Conservation (phyloP, 2,113 vertebrate species). For the Apodemus speciosus region DNA sequence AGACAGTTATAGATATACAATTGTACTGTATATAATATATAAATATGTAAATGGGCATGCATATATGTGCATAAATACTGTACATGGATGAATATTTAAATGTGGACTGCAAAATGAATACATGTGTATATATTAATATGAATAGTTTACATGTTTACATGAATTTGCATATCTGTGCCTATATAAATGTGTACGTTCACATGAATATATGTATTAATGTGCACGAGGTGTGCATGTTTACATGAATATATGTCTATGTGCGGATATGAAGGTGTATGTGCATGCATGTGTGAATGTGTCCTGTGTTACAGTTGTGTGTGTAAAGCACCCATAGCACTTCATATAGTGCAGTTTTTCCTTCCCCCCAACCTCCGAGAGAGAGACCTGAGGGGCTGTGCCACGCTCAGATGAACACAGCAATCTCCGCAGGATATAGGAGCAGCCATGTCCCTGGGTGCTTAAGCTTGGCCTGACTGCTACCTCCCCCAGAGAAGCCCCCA, state of each 20-base stretch:
- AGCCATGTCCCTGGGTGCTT: rapidly evolving
- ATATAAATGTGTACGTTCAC: background rate
- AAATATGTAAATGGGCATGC: background rate
- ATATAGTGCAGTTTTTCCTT: background rate
- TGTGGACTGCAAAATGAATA: background rate
- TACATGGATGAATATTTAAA: background rate
- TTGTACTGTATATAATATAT: background rate
- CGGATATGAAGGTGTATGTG: background rate
- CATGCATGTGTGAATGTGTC: background rate
- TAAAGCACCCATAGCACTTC: background rate
- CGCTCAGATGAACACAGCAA: rapidly evolving
- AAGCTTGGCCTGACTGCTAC: background rate
- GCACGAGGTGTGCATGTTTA: background rate
- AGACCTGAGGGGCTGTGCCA: too few species aligned
- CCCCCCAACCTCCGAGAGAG: background rate
- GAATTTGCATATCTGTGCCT: background rate
- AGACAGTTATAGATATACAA: background rate
- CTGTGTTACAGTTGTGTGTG: background rate
- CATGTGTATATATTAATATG: background rate
- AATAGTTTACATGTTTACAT: background rate
- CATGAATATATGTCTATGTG: too few species aligned
- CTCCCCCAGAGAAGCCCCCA: too few species aligned
- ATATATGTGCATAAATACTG: background rate
- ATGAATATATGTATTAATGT: background rate
- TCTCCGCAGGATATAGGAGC: too few species aligned